Evolutionary conservation across 1,140 invertebrate species (phyloP).

Genomic region (Dinothrombium tinctorium): DNA sequence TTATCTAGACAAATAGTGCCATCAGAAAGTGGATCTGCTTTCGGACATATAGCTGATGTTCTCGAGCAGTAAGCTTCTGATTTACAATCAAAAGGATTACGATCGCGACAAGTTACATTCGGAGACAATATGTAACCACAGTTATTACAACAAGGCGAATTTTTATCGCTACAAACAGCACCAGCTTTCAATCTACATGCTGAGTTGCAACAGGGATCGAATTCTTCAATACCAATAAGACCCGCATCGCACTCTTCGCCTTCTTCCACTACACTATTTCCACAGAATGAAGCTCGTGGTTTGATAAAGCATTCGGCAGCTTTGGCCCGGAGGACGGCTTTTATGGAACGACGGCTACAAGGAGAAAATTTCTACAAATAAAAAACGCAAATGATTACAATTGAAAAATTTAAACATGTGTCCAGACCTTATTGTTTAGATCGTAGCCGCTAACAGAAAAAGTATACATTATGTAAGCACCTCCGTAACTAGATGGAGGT

Average conservation of each 20-base stretch:
- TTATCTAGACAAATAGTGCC: no score
- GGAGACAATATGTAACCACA: no score
- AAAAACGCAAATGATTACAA: no score
- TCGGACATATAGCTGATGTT: no score
- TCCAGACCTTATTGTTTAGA: conserved; percentile 68
- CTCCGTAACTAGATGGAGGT: conserved; percentile 69
- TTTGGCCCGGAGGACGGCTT: conserved; percentile 73
- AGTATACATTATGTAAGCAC: conserved; percentile 91
- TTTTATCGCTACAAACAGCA: conserved; percentile 65
- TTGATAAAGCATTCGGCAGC: conserved; percentile 59
- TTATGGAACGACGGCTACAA: conserved; percentile 70
- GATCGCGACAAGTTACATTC: no score
- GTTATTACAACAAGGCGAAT: conserved; percentile 73
- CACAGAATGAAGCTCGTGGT: conserved; percentile 79
- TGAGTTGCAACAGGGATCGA: conserved; percentile 82
- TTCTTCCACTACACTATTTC: conserved; percentile 71
- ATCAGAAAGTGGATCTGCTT: no score
- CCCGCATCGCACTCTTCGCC: conserved; percentile 63
- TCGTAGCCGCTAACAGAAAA: conserved; percentile 92
- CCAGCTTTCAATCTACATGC: conserved; percentile 63
- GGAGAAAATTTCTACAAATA: conserved; percentile 76
- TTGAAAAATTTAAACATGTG: conserved; percentile 3
- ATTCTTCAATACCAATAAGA: no score
- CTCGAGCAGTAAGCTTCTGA: no score
- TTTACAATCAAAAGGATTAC: no score